These are phyloP conservation scores for Thecocarcelia acutangulata DNA, from an alignment of 2,888 invertebrate genomes.

Conservation along the genomic window DNA sequence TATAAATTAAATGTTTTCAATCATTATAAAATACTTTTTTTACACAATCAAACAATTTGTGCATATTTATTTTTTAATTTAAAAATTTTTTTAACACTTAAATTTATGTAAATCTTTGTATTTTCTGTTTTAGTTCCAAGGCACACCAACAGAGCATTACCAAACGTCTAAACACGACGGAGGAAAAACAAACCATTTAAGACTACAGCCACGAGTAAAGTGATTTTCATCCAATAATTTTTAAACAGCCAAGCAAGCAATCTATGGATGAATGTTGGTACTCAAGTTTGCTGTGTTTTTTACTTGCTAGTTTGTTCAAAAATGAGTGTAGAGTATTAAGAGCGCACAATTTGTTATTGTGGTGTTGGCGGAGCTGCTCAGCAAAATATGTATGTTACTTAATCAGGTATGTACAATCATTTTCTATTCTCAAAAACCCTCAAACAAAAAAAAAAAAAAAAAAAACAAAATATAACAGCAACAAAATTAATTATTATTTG, in stretches of 20 bases:
- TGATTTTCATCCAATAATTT: slow-evolving; percentile 69
- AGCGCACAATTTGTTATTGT: slow-evolving; percentile 13
- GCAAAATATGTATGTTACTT: slow-evolving; percentile 49
- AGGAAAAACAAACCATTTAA: slow-evolving; percentile 65
- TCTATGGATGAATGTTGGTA: slow-evolving; percentile 46
- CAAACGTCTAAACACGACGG: slow-evolving; percentile 35
- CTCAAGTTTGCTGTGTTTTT: slow-evolving; percentile 38
- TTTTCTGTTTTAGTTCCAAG: slow-evolving; percentile 58
- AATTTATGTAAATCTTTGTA: slow-evolving; percentile 60
- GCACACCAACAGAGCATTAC: slow-evolving; percentile 64
- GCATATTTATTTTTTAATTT: neutral
- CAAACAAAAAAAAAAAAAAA: slow-evolving; percentile 23
- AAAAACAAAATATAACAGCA: slow-evolving; percentile 30
- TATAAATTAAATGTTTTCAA: neutral
- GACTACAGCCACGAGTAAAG: slow-evolving; percentile 71
- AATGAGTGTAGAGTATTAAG: slow-evolving; percentile 48
- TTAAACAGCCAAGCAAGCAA: slow-evolving; percentile 57
- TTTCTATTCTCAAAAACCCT: slow-evolving; percentile 39
- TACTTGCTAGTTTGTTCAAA: slow-evolving; percentile 27
- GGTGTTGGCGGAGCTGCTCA: slow-evolving; percentile 42
- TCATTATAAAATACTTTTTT: slow-evolving; percentile 15
- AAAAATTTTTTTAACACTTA: slow-evolving; percentile 44
- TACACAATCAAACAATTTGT: neutral
- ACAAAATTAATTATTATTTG: slow-evolving; percentile 26
- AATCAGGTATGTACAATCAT: slow-evolving; percentile 65